Evolutionary conservation across 2,888 invertebrate species (phyloP).

Genomic region (Argynnis bischoffii): DNA sequence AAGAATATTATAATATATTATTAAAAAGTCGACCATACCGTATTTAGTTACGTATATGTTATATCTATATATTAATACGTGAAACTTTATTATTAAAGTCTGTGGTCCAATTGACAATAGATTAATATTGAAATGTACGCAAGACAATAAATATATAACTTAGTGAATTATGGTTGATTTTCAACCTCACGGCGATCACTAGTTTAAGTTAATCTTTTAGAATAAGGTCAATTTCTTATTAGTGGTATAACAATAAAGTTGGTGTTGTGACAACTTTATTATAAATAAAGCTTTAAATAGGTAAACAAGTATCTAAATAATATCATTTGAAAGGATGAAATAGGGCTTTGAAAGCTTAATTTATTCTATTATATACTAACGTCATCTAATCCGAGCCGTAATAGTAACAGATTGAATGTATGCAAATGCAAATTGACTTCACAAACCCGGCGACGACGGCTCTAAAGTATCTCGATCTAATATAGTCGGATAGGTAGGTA

Average conservation of each 20-base stretch:
- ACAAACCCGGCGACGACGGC: conserved; percentile 42
- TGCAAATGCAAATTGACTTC: conserved; percentile 44
- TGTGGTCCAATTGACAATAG: too few relatives aligned
- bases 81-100: too few relatives aligned
- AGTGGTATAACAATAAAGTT: neutral
- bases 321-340: conserved; percentile 3
- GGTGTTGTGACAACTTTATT: neutral
- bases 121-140: too few relatives aligned
- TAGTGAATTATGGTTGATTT: too few relatives aligned
- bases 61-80: too few relatives aligned
- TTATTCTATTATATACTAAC: conserved; percentile 27
- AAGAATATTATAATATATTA: too few relatives aligned
- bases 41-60: too few relatives aligned
- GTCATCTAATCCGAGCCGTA: conserved; percentile 36
- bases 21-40: too few relatives aligned
- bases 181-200: too few relatives aligned
- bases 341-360: conserved; percentile 20
- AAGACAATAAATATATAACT: too few relatives aligned
- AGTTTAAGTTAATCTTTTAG: too few relatives aligned
- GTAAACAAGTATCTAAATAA: neutral
- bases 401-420: conserved; percentile 38
- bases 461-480: conserved; percentile 48
- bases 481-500: conserved; percentile 50
- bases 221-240: neutral
- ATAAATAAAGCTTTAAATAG: neutral